These are phyloP conservation scores for Oscheius sp. DNA, from an alignment of 2,888 invertebrate genomes.

Conservation along the genomic window DNA sequence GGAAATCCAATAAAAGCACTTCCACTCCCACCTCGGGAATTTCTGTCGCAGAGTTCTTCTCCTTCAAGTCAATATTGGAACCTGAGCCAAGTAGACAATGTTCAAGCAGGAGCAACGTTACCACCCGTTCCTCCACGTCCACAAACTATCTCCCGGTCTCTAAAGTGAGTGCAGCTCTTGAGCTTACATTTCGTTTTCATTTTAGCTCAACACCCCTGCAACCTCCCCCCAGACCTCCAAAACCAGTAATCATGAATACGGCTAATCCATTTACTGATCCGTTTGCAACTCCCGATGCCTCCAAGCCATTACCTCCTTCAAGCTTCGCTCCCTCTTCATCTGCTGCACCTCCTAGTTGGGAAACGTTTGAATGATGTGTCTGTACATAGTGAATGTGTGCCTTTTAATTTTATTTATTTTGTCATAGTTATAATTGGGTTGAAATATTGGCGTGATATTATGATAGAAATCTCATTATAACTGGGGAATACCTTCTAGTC, in stretches of 20 bases:
- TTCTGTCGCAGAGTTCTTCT: neutral
- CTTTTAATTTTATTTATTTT: neutral
- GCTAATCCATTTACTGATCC: constrained; percentile 5
- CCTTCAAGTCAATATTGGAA: no score
- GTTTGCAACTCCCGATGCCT: constrained; percentile 1
- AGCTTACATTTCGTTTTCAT: neutral
- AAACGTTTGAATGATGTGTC: constrained; percentile 16
- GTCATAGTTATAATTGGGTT: neutral
- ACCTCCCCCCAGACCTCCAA: neutral
- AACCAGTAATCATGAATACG: no score
- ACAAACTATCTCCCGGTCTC: neutral
- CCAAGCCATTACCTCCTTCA: neutral
- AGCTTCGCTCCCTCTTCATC: neutral
- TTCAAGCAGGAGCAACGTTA: neutral
- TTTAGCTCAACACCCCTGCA: neutral
- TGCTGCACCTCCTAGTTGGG: constrained; percentile 3
- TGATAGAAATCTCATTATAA: neutral
- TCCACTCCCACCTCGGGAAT: neutral
- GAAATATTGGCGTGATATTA: neutral
- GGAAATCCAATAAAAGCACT: no score
- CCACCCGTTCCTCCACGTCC: neutral
- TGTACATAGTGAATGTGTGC: constrained; percentile 14
- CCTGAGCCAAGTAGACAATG: no score
- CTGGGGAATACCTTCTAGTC: neutral
- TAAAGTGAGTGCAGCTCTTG: no score